phyloP scores from a whole-genome alignment of 1,140 invertebrate genomes.

The Brachionus rubens region DNA sequence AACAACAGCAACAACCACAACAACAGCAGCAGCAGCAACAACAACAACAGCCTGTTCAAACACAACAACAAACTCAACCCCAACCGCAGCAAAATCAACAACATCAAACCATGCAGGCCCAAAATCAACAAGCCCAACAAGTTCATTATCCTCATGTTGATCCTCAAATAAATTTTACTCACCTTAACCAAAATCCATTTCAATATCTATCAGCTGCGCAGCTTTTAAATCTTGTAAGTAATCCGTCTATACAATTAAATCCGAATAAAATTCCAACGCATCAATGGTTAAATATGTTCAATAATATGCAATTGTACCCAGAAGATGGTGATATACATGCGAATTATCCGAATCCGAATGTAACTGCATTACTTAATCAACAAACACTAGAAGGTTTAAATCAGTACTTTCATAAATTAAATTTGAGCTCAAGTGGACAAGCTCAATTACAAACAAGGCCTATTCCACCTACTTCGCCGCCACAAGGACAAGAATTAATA shows the following conservation, averaged over 20 bases:
- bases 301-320: not conserved
- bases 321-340: constrained; percentile 3
- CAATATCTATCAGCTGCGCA: not conserved
- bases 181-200: not conserved
- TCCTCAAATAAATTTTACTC: not conserved
- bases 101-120: not conserved
- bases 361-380: not conserved
- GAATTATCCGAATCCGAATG: constrained; percentile 6
- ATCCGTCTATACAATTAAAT: constrained; percentile 14
- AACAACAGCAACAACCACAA: not conserved
- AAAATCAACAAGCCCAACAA: not conserved
- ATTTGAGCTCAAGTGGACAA: not conserved
- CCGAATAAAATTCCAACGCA: constrained; percentile 6
- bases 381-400: not conserved
- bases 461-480: not conserved
- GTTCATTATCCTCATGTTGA: not conserved
- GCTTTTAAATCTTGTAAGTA: not conserved
- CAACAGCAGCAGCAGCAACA: not conserved
- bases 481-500: not conserved
- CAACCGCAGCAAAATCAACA: not conserved
- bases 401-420: not conserved
- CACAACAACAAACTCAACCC: not conserved
- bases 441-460: not conserved
- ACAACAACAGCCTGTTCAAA: not conserved
- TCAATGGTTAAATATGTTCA: not conserved